A percentile compares a stretch with the other conserved stretches of the same genome.
phyloP scores from a whole-genome alignment of 2,113 vertebrate species.

The Corydoras sp. region DNA sequence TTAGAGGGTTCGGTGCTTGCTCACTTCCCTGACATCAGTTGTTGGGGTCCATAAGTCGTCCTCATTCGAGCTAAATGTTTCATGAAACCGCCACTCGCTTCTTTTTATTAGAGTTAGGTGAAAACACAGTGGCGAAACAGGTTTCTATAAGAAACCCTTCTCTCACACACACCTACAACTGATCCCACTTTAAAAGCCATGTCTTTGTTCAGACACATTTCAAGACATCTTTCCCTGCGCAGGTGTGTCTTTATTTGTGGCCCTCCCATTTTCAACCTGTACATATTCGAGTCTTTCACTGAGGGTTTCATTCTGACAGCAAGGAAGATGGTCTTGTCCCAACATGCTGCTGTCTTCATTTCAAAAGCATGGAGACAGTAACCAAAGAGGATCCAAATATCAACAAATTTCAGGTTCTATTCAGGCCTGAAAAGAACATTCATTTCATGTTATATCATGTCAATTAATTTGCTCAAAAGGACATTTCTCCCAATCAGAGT shows the following conservation, averaged over 20 bases:
- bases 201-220: slow-evolving; percentile 17
- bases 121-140: not conserved
- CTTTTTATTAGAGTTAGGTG: not conserved
- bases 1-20: too few species aligned
- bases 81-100: not conserved
- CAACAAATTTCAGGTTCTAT: not conserved
- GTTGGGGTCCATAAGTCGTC: too few species aligned
- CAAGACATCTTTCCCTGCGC: slow-evolving; percentile 1
- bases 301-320: not conserved
- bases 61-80: not conserved
- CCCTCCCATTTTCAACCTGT: not conserved
- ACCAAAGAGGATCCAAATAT: slow-evolving; percentile 2
- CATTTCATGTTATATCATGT: too few species aligned
- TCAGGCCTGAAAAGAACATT: too few species aligned
- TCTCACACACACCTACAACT: slow-evolving; percentile 7
- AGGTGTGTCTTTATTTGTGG: slow-evolving; percentile 9
- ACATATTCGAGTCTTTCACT: not conserved
- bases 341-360: not conserved
- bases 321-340: not conserved
- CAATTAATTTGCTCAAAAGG: too few species aligned
- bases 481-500: too few species aligned
- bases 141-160: not conserved
- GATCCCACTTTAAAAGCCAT: not conserved
- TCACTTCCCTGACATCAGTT: too few species aligned
- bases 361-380: not conserved